Conservation (phyloP, 2,888 invertebrate species). For the Lasioglossum zephyrum region DNA sequence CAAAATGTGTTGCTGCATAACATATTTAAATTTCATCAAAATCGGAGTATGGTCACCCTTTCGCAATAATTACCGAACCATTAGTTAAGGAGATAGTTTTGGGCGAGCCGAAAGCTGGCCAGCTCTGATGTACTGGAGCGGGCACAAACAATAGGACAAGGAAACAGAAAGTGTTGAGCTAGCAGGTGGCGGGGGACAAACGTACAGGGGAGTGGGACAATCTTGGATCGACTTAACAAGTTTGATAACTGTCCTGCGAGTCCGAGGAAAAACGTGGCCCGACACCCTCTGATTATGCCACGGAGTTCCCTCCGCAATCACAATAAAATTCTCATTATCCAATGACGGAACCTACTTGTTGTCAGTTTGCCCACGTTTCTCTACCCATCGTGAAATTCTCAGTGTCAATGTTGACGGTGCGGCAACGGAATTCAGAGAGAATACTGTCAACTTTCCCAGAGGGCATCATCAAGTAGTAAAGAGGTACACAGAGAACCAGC, state of each 20-base stretch:
- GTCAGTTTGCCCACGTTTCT: not conserved
- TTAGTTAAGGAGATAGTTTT: no score
- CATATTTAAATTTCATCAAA: no score
- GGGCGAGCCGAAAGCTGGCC: no score
- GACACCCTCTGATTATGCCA: not conserved
- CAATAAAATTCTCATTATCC: not conserved
- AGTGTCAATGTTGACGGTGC: slow-evolving; percentile 5
- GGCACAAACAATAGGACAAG: not conserved
- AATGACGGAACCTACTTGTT: not conserved
- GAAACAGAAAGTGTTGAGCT: not conserved
- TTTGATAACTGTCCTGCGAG: not conserved
- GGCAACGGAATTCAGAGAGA: not conserved
- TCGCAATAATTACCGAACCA: no score
- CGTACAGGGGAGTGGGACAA: not conserved
- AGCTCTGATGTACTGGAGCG: no score
- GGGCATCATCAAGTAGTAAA: slow-evolving; percentile 10
- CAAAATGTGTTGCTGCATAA: no score
- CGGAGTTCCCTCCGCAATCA: not conserved
- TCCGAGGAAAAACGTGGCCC: not conserved
- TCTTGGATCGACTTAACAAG: not conserved
- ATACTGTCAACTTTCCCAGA: slow-evolving; percentile 6
- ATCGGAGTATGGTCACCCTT: no score
- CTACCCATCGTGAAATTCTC: not conserved
- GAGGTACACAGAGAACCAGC: not conserved
- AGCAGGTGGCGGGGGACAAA: not conserved